Percentiles rank a stretch among this genome's conserved stretches.
Conservation (phyloP, 1,140 invertebrate species). For the Cyphomyrmex costatus region DNA sequence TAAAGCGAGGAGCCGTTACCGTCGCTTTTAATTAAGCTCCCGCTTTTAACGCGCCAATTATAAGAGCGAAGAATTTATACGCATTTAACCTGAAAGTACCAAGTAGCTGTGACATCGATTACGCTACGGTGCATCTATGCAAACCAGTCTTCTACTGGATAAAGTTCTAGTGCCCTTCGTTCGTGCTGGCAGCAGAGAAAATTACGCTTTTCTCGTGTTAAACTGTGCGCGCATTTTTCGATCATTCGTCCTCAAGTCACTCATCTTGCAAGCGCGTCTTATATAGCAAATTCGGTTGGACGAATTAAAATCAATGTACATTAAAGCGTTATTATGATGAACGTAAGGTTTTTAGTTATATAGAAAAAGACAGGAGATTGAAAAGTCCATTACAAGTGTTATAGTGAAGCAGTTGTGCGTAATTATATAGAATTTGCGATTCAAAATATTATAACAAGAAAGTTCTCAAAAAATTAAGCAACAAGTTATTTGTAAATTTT, state of each 20-base stretch:
- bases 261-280: neutral
- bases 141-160: conserved; percentile 3
- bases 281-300: neutral
- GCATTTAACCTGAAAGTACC: conserved; percentile 55
- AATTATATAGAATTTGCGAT: conserved; percentile 16
- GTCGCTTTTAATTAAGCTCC: conserved; percentile 61
- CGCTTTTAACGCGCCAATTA: conserved; percentile 57
- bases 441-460: too few species aligned
- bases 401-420: conserved; percentile 25
- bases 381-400: conserved; percentile 20
- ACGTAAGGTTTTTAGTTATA: neutral
- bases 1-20: conserved; percentile 56
- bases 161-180: conserved; percentile 10
- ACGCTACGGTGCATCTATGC: conserved; percentile 56
- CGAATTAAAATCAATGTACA: neutral
- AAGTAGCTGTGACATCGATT: conserved; percentile 60
- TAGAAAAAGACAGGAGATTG: neutral
- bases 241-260: conserved; percentile 13
- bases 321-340: neutral
- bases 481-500: too few species aligned
- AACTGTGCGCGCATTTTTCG: neutral
- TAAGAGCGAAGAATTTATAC: conserved; percentile 62
- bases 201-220: neutral
- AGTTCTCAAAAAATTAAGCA: too few species aligned
- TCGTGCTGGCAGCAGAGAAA: conserved; percentile 13